Evolutionary conservation across 2,797 vertebrate species (phyloP), one percentile per base, ranked within the genome.

Genomic region (Loriculus beryllinus): DNA sequence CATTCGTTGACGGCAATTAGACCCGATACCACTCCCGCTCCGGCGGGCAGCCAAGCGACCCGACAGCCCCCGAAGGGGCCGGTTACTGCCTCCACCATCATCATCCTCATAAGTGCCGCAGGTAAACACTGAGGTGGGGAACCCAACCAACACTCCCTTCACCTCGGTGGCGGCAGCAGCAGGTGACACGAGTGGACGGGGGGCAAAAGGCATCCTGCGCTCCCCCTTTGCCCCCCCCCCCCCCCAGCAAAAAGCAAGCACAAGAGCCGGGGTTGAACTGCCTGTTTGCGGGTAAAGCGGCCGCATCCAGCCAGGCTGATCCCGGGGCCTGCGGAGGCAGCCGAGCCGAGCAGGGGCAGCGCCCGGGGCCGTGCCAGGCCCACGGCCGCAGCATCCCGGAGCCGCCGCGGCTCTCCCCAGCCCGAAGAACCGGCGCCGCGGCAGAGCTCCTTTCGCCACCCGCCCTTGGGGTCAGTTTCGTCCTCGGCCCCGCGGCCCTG

Each of bases 1-100:
- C 47, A 37, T 91, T 86, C 45, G 48, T 93, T 68, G 51, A 47
- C 43, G 75, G 91, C 93, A 74, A 74, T 91, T 90, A 82, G 74
- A 88, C 7, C n/a, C 43, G 35, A 25, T 42, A 25, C 52, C 65
- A 0, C 33, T 5, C 5, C 63, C n/a, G 75, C 26, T 12, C 59
- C 67, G 70, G 70, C 31, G 48, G 60, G 42, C 45, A 17, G 57
- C 35, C 81, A n/a, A 76, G 68, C 40, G 68, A 47, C 37, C 35
- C 54, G 8, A 35, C 10, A 69, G 51, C 31, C 71, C n/a, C 29
- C 39, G 16, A 54, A 6, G n/a, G 67, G 87, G 29, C 2, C 43
- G 47, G 47, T 37, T 16, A n/a, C 56, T 48, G 56, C 68, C 48
- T 23, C 10, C 37, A 2, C 37, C 42, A 9, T 13, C 81, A 16